Percentiles rank a stretch among this genome's conserved stretches.
Evolutionary conservation across 2,113 vertebrate species (phyloP).

Genomic region (Ictalurus punctatus): DNA sequence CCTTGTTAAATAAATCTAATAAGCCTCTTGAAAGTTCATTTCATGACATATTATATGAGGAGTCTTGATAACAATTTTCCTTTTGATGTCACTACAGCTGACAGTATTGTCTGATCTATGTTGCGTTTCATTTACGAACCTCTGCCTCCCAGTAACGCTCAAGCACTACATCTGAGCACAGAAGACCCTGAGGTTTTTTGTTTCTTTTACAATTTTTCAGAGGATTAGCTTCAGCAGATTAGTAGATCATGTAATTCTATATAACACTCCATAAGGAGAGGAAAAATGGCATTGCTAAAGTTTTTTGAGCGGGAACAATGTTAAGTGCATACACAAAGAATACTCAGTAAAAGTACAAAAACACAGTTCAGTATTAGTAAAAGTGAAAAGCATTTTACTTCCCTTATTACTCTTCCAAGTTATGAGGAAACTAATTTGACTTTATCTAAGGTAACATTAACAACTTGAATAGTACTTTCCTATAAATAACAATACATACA

Average conservation of each 20-base stretch:
- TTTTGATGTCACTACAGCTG: constrained; percentile 65
- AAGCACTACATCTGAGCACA: constrained; percentile 50
- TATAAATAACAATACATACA: background rate
- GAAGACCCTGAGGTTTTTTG: constrained; percentile 12
- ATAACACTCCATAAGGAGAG: constrained; percentile 36
- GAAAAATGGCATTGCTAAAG: constrained; percentile 8
- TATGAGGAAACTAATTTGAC: too few relatives aligned
- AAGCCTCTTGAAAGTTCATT: constrained; percentile 64
- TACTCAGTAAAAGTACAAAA: constrained; percentile 7
- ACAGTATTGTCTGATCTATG: constrained; percentile 64
- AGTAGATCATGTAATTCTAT: constrained; percentile 35
- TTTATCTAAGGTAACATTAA: background rate
- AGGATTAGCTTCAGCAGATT: constrained; percentile 22
- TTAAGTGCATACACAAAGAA: constrained; percentile 10
- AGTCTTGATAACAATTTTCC: constrained; percentile 58
- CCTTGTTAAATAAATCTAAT: constrained; percentile 66
- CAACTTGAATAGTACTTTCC: background rate
- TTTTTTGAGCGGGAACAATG: constrained; percentile 11
- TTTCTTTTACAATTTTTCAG: constrained; percentile 35
- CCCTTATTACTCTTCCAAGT: background rate
- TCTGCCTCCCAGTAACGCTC: constrained; percentile 57
- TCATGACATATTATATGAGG: constrained; percentile 61
- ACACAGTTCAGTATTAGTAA: background rate
- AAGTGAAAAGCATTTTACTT: background rate
- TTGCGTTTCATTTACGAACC: constrained; percentile 65